phyloP scores from a whole-genome alignment of 2,113 vertebrate genomes.

The Oriolus oriolus region DNA sequence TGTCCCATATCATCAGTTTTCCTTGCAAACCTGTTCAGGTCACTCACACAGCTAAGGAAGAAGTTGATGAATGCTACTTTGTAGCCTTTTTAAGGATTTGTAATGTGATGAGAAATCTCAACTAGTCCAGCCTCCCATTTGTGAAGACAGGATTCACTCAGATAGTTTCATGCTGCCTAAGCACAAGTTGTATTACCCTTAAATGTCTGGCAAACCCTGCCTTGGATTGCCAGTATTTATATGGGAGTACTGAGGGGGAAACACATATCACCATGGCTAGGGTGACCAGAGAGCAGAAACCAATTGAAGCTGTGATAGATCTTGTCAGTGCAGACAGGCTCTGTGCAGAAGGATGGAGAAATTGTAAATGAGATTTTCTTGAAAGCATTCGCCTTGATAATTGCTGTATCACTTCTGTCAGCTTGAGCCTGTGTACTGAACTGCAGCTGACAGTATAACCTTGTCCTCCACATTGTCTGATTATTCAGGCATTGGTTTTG shows the following conservation, averaged over 20 bases:
- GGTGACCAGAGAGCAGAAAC: not conserved
- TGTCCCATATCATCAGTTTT: not conserved
- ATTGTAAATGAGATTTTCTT: not conserved
- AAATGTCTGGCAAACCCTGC: not conserved
- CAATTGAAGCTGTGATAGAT: not conserved
- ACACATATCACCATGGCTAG: not conserved
- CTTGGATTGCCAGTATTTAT: not conserved
- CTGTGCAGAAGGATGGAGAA: constrained; percentile 6
- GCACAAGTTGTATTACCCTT: not conserved
- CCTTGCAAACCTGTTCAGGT: not conserved
- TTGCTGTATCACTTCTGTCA: not conserved
- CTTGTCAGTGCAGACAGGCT: not conserved
- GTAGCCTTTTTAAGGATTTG: not conserved
- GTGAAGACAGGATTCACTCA: not conserved
- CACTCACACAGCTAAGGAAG: not conserved
- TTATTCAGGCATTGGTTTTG: not conserved
- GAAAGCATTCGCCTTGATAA: constrained; percentile 9
- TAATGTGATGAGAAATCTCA: not conserved
- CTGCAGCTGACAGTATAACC: not conserved
- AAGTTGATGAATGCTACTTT: not conserved
- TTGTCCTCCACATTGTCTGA: not conserved
- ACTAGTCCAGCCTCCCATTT: not conserved
- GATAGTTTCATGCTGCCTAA: not conserved
- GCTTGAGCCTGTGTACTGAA: not conserved
- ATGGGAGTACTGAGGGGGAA: not conserved